Conservation (phyloP, 2,888 invertebrate species). For the Acleris holmiana region DNA sequence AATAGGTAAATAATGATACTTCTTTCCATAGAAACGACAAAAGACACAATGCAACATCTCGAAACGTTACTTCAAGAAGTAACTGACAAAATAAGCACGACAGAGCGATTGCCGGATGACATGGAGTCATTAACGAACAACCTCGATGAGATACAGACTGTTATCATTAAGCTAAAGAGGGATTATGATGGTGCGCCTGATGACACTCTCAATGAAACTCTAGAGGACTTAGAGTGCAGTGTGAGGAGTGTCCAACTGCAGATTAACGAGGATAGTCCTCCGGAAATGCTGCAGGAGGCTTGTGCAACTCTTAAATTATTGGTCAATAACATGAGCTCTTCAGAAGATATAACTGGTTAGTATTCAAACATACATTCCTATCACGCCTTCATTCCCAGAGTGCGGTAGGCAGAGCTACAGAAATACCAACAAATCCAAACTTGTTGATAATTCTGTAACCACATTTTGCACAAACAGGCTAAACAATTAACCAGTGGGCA, state of each 20-base stretch:
- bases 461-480: too few relatives aligned
- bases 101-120: conserved; percentile 51
- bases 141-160: conserved; percentile 77
- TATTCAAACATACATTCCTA: too few relatives aligned
- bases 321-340: conserved; percentile 63
- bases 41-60: conserved; percentile 58
- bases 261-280: conserved; percentile 71
- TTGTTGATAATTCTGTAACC: too few relatives aligned
- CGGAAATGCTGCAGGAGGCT: conserved; percentile 69
- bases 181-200: conserved; percentile 65
- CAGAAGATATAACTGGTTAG: conserved; percentile 49
- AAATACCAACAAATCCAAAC: too few relatives aligned
- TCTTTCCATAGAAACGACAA: conserved; percentile 36
- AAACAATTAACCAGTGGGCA: too few relatives aligned
- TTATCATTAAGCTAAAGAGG: conserved; percentile 73
- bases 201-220: conserved; percentile 75
- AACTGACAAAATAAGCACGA: conserved; percentile 55
- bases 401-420: too few relatives aligned
- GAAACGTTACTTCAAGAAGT: conserved; percentile 64
- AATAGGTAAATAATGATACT: too few relatives aligned
- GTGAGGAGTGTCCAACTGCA: conserved; percentile 79
- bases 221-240: conserved; percentile 80
- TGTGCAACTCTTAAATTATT: conserved; percentile 70
- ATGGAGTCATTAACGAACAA: conserved; percentile 62
- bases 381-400: too few relatives aligned